These are phyloP conservation scores for Melinaea menophilus DNA, from an alignment of 2,888 invertebrate genomes.

Conservation along the genomic window DNA sequence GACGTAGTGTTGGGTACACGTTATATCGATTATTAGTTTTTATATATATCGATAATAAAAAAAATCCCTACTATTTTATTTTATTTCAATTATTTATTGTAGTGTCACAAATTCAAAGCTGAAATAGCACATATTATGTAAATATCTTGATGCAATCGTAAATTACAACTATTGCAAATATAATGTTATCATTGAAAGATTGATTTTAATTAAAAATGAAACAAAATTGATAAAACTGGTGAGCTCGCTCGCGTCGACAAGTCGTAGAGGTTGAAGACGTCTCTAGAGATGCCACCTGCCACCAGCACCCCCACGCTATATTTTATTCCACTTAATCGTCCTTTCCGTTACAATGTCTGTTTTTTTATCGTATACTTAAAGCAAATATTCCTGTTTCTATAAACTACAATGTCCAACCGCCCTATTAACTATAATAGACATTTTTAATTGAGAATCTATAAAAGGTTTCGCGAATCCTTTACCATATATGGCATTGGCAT, in stretches of 20 bases:
- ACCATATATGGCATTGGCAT: constrained; percentile 71
- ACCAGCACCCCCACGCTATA: constrained; percentile 75
- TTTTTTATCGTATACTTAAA: constrained; percentile 72
- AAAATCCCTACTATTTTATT: too few species aligned
- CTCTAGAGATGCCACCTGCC: constrained; percentile 71
- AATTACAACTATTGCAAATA: not conserved
- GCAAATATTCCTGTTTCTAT: constrained; percentile 74
- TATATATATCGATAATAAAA: not conserved
- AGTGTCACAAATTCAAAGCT: too few species aligned
- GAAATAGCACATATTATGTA: too few species aligned
- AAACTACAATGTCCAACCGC: constrained; percentile 63
- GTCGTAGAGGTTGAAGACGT: constrained; percentile 37
- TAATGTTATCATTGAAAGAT: not conserved
- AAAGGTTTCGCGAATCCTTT: constrained; percentile 74
- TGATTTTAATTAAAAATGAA: constrained; percentile 4
- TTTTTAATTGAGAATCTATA: constrained; percentile 78
- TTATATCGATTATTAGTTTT: not conserved
- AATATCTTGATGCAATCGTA: not conserved
- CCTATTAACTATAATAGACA: constrained; percentile 76
- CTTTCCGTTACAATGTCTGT: constrained; percentile 76
- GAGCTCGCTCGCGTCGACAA: constrained; percentile 1
- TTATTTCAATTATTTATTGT: too few species aligned
- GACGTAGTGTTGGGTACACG: constrained; percentile 37
- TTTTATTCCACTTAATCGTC: constrained; percentile 77
- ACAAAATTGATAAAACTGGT: constrained; percentile 8